A percentile compares a stretch with the other conserved stretches of the same genome.
phyloP scores from a whole-genome alignment of 2,113 vertebrate genomes.

The Lucifuga dentata region DNA sequence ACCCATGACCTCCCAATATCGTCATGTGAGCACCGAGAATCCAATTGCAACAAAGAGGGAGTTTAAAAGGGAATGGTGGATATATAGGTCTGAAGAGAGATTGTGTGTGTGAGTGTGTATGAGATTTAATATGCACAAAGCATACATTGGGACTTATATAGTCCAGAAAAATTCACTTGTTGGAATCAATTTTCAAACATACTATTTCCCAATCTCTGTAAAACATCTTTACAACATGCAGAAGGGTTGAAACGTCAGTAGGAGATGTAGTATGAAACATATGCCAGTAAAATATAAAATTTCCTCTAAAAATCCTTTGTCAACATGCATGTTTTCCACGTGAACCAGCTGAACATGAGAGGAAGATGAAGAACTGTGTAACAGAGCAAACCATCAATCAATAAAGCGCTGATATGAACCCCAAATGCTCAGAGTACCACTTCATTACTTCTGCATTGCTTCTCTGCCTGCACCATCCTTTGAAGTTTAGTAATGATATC shows the following conservation, averaged over 20 bases:
- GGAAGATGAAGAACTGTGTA: constrained; percentile 37
- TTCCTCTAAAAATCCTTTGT: neutral
- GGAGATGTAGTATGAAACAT: neutral
- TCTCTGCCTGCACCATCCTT: constrained; percentile 51
- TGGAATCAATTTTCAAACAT: neutral
- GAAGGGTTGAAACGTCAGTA: neutral
- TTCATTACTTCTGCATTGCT: constrained; percentile 48
- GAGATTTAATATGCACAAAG: neutral
- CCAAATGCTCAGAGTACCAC: constrained; percentile 48
- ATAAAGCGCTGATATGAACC: constrained; percentile 42
- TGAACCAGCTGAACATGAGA: constrained; percentile 14
- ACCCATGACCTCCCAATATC: constrained; percentile 22
- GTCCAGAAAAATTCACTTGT: neutral
- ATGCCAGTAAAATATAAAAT: constrained; percentile 4
- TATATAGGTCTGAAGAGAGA: neutral
- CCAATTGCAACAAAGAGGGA: neutral
- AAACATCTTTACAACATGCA: neutral
- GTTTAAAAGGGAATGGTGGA: neutral
- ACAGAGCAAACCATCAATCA: constrained; percentile 53
- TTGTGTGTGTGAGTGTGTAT: constrained; percentile 6
- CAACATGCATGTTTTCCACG: neutral
- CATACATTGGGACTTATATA: neutral
- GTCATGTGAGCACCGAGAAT: constrained; percentile 46
- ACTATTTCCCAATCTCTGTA: neutral
- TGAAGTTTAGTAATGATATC: constrained; percentile 70